These are phyloP conservation scores for Meleagris gallopavo DNA, from an alignment of 2,113 vertebrate genomes.

Conservation along the genomic window DNA sequence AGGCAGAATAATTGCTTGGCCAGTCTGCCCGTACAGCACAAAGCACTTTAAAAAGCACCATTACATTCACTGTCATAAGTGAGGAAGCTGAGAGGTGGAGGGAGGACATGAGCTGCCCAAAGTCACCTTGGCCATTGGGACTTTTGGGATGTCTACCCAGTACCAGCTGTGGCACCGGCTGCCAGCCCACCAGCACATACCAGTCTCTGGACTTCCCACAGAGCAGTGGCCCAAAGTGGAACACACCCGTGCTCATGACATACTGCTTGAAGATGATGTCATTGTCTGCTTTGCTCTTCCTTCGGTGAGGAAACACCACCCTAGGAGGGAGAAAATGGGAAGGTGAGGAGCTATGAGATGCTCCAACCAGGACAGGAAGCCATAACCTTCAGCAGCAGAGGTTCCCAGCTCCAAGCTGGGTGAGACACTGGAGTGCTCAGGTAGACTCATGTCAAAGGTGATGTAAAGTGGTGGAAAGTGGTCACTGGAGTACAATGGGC, in stretches of 20 bases:
- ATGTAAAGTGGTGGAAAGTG: background rate
- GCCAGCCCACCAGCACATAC: constrained; percentile 56
- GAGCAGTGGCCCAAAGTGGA: constrained; percentile 90
- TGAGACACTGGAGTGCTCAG: background rate
- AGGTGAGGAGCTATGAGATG: background rate
- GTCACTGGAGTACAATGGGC: background rate
- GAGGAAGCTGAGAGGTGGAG: background rate
- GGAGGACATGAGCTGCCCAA: background rate
- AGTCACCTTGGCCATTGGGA: background rate
- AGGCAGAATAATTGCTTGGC: background rate
- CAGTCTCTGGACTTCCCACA: constrained; percentile 90
- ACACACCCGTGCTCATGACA: constrained; percentile 74
- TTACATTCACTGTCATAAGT: background rate
- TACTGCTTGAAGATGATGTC: constrained; percentile 85
- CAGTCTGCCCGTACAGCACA: background rate
- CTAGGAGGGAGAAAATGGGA: constrained; percentile 51
- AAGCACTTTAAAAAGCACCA: background rate
- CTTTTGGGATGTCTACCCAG: background rate
- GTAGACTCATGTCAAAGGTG: background rate
- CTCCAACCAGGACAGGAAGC: background rate
- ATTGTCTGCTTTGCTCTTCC: constrained; percentile 54
- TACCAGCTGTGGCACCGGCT: background rate
- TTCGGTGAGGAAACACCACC: constrained; percentile 83
- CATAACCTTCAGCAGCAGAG: background rate
- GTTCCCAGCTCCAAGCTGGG: background rate